A percentile compares a stretch with the other conserved stretches of the same genome.
These are phyloP conservation scores for Premnoplex brunnescens DNA, from an alignment of 2,797 vertebrate genomes.

Conservation along the genomic window DNA sequence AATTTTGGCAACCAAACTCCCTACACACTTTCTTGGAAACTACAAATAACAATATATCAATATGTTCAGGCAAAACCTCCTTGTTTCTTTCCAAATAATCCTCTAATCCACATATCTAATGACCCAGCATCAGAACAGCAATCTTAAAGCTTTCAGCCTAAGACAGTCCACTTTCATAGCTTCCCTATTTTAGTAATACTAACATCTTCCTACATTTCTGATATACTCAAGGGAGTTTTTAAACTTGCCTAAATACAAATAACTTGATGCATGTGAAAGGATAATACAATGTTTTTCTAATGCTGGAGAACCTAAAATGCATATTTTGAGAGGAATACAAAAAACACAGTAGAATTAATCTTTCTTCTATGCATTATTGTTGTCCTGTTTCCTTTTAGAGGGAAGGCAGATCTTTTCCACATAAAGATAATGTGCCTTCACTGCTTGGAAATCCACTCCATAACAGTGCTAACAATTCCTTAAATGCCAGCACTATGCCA, in stretches of 20 bases:
- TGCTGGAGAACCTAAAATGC: neutral
- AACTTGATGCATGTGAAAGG: neutral
- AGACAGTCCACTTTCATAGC: neutral
- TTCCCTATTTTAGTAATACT: constrained; percentile 2
- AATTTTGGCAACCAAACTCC: neutral
- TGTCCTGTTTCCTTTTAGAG: neutral
- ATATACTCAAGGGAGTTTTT: neutral
- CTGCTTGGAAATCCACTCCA: neutral
- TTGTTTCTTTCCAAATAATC: neutral
- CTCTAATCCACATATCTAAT: neutral
- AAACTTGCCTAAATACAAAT: neutral
- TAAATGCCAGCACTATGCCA: neutral
- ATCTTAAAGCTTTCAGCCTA: neutral
- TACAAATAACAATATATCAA: neutral
- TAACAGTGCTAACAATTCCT: neutral
- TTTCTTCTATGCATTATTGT: neutral
- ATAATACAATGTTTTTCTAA: neutral
- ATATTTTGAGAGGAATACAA: neutral
- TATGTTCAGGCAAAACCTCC: neutral
- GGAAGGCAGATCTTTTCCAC: neutral
- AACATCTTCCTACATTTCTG: neutral
- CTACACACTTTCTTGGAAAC: neutral
- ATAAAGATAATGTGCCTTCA: neutral
- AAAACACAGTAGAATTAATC: neutral
- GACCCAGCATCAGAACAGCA: neutral